A percentile compares a stretch with the other conserved stretches of the same genome.
Conservation (phyloP, 2,113 vertebrate species). For the Dromaius novaehollandiae region DNA sequence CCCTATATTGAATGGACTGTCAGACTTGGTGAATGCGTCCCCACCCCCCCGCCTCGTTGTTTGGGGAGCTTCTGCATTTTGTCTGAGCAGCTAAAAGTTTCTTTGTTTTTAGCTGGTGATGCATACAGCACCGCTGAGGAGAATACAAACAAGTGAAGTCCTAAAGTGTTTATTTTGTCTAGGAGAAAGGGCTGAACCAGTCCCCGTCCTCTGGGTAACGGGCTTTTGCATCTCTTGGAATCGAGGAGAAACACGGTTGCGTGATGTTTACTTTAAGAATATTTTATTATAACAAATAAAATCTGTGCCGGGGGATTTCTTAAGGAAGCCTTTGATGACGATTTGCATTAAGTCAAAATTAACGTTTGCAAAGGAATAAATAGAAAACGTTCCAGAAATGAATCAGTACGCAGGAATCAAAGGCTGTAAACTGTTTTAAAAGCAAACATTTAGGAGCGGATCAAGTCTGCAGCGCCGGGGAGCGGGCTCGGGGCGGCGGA, state of each 20-base stretch:
- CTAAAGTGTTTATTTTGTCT: constrained; percentile 92
- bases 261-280: constrained; percentile 70
- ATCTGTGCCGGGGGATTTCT: constrained; percentile 70
- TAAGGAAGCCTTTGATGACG: constrained; percentile 73
- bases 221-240: constrained; percentile 74
- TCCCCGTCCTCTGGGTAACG: constrained; percentile 72
- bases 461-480: constrained; percentile 70
- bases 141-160: constrained; percentile 92
- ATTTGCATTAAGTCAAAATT: constrained; percentile 75
- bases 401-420: constrained; percentile 73
- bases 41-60: constrained; percentile 79
- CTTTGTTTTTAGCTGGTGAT: constrained; percentile 96
- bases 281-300: constrained; percentile 73
- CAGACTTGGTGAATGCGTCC: constrained; percentile 86
- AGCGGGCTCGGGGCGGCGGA: constrained; percentile 62
- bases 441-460: constrained; percentile 68
- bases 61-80: constrained; percentile 88
- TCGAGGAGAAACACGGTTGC: constrained; percentile 35
- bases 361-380: constrained; percentile 71
- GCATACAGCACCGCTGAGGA: constrained; percentile 85
- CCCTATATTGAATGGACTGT: constrained; percentile 88
- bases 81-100: constrained; percentile 89
- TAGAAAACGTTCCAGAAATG: constrained; percentile 68
- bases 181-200: constrained; percentile 77
- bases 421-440: constrained; percentile 66